phyloP scores from a whole-genome alignment of 2,113 vertebrate genomes.

The Hipposideros armiger region DNA sequence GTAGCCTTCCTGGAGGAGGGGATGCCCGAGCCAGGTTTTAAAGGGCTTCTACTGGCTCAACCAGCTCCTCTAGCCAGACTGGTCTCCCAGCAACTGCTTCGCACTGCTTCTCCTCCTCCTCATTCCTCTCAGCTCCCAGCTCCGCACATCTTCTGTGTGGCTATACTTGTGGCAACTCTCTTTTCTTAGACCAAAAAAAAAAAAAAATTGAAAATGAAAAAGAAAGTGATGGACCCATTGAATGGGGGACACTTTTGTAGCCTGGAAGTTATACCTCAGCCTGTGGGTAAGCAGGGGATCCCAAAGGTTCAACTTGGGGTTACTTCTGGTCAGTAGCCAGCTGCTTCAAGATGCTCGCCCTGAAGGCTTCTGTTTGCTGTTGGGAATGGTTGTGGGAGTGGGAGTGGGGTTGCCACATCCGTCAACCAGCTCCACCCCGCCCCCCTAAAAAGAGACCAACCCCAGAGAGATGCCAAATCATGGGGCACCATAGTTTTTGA shows the following conservation, averaged over 20 bases:
- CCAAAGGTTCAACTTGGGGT: neutral
- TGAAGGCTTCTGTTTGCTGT: neutral
- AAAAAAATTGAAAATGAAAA: neutral
- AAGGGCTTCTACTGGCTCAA: neutral
- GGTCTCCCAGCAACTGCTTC: neutral
- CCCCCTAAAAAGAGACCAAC: neutral
- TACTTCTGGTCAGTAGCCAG: neutral
- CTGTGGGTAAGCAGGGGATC: neutral
- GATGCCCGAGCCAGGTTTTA: neutral
- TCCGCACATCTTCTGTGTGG: neutral
- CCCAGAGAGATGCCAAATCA: neutral
- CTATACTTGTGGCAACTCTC: neutral
- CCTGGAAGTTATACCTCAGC: neutral
- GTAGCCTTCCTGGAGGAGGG: conserved; percentile 7
- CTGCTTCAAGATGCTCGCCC: neutral
- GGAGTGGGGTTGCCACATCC: neutral
- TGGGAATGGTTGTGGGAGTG: neutral
- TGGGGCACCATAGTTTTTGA: neutral
- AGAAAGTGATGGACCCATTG: neutral
- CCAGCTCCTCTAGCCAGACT: neutral
- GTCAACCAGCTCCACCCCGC: neutral
- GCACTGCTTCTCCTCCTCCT: neutral
- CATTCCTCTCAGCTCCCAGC: neutral
- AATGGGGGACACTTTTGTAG: neutral
- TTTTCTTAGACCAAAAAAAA: neutral